Percentiles rank a stretch among this genome's conserved stretches.
Conservation (phyloP, 1,140 invertebrate genomes). For the Lepidurus couesii region DNA sequence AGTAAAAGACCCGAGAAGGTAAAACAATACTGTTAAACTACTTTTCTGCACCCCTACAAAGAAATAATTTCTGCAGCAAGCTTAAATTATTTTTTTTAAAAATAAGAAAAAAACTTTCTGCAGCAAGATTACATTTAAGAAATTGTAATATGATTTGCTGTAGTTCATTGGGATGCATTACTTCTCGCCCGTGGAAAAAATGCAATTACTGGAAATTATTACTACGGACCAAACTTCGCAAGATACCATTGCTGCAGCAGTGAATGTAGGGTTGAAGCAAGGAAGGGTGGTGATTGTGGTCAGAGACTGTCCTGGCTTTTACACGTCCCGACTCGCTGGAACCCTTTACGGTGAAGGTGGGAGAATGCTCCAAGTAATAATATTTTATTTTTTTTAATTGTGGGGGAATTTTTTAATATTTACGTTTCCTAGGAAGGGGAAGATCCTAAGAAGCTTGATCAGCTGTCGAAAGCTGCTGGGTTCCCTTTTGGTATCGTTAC, state of each 20-base stretch:
- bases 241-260: not conserved
- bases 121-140: no score
- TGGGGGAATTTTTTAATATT: no score
- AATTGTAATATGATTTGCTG: no score
- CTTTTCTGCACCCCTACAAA: no score
- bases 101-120: no score
- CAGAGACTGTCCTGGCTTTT: conserved; percentile 25
- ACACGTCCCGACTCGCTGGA: not conserved
- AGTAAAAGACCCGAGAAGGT: conserved; percentile 20
- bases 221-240: not conserved
- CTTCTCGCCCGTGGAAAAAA: conserved; percentile 27
- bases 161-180: conserved; percentile 26
- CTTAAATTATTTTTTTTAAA: no score
- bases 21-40: not conserved
- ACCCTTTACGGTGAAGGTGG: conserved; percentile 25
- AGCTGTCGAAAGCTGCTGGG: not conserved
- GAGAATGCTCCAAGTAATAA: not conserved
- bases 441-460: not conserved
- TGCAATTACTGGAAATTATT: conserved; percentile 26
- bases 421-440: not conserved
- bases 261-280: not conserved
- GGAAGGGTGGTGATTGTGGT: conserved; percentile 23
- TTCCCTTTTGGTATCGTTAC: conserved; percentile 1
- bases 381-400: not conserved
- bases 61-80: no score